Evolutionary conservation across 2,888 invertebrate genomes (phyloP).

Genomic region (Ectemnius continuus): DNA sequence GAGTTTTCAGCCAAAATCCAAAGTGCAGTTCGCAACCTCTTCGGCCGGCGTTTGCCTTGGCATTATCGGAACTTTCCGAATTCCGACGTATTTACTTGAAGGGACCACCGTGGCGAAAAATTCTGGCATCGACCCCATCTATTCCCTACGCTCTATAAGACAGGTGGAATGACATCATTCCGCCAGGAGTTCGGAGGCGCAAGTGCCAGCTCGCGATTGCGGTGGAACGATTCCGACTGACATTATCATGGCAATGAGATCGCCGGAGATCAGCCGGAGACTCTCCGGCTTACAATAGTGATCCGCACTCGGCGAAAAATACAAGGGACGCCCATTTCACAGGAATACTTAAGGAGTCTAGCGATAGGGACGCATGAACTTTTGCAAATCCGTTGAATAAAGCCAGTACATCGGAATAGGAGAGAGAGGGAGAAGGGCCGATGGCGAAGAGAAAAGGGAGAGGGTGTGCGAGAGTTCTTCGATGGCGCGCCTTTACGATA

Average conservation of each 20-base stretch:
- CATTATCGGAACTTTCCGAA: slow-evolving; percentile 31
- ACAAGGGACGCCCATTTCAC: no score
- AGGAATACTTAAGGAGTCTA: no score
- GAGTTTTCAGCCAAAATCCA: slow-evolving; percentile 37
- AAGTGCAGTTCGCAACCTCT: slow-evolving; percentile 44
- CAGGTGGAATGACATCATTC: no score
- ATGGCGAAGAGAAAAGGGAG: slow-evolving; percentile 6
- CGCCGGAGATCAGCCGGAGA: no score
- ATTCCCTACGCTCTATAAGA: no score
- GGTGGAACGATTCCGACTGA: background rate
- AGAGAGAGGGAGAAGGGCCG: background rate
- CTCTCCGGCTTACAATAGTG: no score
- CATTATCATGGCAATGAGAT: background rate
- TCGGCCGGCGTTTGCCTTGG: slow-evolving; percentile 26
- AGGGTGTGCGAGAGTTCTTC: slow-evolving; percentile 27
- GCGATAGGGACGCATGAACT: slow-evolving; percentile 39
- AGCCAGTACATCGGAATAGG: slow-evolving; percentile 15
- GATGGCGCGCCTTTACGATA: slow-evolving; percentile 49
- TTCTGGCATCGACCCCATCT: no score
- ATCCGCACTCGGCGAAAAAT: no score
- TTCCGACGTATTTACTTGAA: background rate
- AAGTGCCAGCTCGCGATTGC: no score
- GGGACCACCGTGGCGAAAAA: no score
- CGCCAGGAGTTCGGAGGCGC: no score
- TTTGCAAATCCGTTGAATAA: slow-evolving; percentile 50